Percentiles rank a stretch among this genome's conserved stretches.
Evolutionary conservation across 2,797 vertebrate genomes (phyloP).

Genomic region (Phalloptychus januarius): DNA sequence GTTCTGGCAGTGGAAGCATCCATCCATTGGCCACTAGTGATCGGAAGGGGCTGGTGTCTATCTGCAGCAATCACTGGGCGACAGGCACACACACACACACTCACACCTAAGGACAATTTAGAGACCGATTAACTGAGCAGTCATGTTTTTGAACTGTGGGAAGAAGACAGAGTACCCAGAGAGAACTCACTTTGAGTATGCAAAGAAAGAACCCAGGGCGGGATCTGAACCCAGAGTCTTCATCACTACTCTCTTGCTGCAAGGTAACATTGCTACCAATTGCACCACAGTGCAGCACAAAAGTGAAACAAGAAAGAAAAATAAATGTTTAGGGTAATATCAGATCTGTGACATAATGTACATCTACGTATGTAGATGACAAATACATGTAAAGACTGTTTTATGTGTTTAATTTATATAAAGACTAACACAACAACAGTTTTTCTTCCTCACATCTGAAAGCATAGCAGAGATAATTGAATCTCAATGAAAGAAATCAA

Average conservation of each 20-base stretch:
- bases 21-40: not conserved
- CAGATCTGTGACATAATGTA: not conserved
- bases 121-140: not conserved
- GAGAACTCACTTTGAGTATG: not conserved
- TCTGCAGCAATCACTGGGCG: too few relatives aligned
- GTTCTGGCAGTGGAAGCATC: not conserved
- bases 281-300: too few relatives aligned
- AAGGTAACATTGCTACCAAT: not conserved
- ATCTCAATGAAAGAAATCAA: not conserved
- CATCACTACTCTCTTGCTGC: not conserved
- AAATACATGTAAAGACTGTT: not conserved
- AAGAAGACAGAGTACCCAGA: not conserved
- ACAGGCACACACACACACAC: too few relatives aligned
- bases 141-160: not conserved
- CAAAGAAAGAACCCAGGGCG: not conserved
- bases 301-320: not conserved
- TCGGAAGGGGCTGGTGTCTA: too few relatives aligned
- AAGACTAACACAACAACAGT: not conserved
- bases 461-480: not conserved
- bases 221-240: not conserved
- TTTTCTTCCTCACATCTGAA: not conserved
- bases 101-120: not conserved
- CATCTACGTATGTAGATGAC: not conserved
- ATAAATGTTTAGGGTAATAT: not conserved
- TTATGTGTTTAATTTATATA: not conserved